Base-by-base conservation (phyloP, 2,113 vertebrate species). In the Syngnathus scovelli region DNA sequence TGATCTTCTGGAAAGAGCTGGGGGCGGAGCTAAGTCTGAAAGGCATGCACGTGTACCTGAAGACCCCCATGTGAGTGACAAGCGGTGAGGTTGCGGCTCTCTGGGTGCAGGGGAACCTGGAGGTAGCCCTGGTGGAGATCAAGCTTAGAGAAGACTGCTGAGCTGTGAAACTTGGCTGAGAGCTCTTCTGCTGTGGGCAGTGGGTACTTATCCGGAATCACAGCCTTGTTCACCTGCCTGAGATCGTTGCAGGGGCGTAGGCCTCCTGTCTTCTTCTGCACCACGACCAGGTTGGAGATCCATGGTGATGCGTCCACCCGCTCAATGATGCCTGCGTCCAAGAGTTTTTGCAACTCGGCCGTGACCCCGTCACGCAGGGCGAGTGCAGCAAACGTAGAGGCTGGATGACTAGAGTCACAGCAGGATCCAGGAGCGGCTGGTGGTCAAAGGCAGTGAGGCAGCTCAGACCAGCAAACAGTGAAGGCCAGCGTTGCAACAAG, bases 81-180 rank as follows among this genome's bases (percentile, higher is more conserved):
- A 13, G 51, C 18, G 1, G 21, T 64, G 5, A 77, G 70, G 60
- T 76, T 55, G 38, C 58, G 27, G 63, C 74, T 73, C 13, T n/a
- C 49, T 5, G 58, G 63, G 27, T 72, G 70, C 6, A 77, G 58
- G 16, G 67, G 76, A 39, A 63, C 58, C 60, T 73, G 56, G 10
- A 77, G 51, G 37, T 70, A 80, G 21, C 67, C 63, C 60, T 76
- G 56, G 19, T 43, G 51, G 7, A 75, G 68, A 12, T 73, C 69
- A 11, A 69, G n/a, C 54, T 76, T 76, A 0, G 37, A 61, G 61
- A 74, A 75, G 3, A 71, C 64, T 1, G 41, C 58, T 23, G 68
- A 71, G 16, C 64, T 54, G 18, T 76, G 19, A 41, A 76, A 72
- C 23, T 36, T 33, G 27, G 56, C 27, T 21, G 56, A 18, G 10